Evolutionary conservation across 2,888 invertebrate genomes (phyloP).

Genomic region (Panopea generosa): DNA sequence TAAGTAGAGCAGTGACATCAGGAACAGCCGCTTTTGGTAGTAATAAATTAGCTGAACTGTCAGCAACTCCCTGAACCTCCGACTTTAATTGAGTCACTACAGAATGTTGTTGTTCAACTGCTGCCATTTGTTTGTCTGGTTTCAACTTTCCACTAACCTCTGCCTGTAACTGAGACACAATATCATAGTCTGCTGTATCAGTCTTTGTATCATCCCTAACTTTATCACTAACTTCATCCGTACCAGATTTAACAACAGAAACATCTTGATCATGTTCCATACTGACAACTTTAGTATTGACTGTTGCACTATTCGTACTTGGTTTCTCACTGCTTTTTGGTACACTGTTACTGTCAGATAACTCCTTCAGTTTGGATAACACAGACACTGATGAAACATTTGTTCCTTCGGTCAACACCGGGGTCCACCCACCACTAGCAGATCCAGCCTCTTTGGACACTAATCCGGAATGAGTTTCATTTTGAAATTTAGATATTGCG

Average conservation of each 20-base stretch:
- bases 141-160: constrained; percentile 34
- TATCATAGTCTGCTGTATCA: constrained; percentile 19
- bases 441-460: constrained; percentile 2
- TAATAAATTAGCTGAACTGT: background rate
- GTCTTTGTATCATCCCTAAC: background rate
- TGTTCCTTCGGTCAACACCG: background rate
- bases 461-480: too few relatives aligned
- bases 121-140: background rate
- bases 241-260: background rate
- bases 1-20: constrained; percentile 41
- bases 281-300: background rate
- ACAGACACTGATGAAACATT: background rate
- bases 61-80: constrained; percentile 16
- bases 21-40: constrained; percentile 28
- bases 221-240: constrained; percentile 2
- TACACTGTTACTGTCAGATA: background rate
- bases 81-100: constrained; percentile 32
- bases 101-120: background rate
- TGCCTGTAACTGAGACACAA: constrained; percentile 43
- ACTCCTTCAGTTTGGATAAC: constrained; percentile 1
- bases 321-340: background rate
- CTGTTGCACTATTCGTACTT: background rate
- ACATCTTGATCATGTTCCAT: too few relatives aligned
- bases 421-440: background rate
- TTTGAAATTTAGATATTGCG: too few relatives aligned